These are phyloP conservation scores for Acanthornis magna DNA, from an alignment of 2,797 vertebrate genomes.

Conservation along the genomic window DNA sequence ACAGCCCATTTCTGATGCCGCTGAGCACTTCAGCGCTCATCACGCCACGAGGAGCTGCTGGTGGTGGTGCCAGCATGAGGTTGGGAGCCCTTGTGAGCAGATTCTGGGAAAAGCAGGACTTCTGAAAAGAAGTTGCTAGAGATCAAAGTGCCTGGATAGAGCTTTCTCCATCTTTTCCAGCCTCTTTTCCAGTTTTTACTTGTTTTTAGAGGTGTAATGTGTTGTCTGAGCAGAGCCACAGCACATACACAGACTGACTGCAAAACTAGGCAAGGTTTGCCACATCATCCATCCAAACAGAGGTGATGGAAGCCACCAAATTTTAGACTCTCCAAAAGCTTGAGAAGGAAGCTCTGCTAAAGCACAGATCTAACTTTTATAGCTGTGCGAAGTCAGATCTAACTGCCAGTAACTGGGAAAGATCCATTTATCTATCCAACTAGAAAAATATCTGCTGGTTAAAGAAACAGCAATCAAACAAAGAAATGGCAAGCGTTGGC, in stretches of 20 bases:
- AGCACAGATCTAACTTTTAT: not conserved
- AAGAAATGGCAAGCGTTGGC: not conserved
- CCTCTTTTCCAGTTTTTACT: not conserved
- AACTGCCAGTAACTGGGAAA: not conserved
- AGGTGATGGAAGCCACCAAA: not conserved
- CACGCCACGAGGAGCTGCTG: not conserved
- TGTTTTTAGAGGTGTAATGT: not conserved
- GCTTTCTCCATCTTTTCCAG: not conserved
- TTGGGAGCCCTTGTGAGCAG: not conserved
- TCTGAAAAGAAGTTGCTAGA: not conserved
- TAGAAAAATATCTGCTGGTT: not conserved
- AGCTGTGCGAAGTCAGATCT: not conserved
- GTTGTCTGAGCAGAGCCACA: not conserved
- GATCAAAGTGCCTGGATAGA: not conserved
- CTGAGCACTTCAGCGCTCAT: not conserved
- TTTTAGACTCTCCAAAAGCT: not conserved
- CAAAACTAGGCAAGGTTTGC: not conserved
- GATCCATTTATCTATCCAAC: not conserved
- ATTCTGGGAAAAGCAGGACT: not conserved
- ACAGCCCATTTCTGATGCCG: not conserved
- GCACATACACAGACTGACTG: accelerated
- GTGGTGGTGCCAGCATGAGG: not conserved
- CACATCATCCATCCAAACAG: not conserved
- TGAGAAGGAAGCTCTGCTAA: not conserved
- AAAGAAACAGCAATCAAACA: not conserved